These are phyloP conservation scores for Carabus problematicus DNA, from an alignment of 2,888 invertebrate species.

Conservation along the genomic window DNA sequence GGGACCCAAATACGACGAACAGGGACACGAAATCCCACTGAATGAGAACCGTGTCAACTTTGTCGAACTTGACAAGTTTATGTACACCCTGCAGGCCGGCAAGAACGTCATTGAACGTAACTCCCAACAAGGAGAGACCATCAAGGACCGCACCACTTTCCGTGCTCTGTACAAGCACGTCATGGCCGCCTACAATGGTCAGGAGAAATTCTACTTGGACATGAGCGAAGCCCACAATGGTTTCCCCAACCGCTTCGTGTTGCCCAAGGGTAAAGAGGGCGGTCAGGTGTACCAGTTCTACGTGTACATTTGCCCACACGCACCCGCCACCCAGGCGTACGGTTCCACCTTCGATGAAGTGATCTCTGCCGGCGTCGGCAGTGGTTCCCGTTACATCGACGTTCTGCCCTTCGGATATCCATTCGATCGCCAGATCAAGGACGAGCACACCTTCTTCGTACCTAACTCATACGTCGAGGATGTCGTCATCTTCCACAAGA, in stretches of 20 bases:
- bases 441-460: conserved; percentile 64
- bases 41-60: conserved; percentile 68
- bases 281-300: conserved; percentile 72
- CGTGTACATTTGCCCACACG: conserved; percentile 62
- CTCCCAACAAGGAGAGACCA: conserved; percentile 44
- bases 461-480: conserved; percentile 71
- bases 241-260: conserved; percentile 71
- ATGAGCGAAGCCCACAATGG: conserved; percentile 67
- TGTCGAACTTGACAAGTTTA: conserved; percentile 69
- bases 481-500: conserved; percentile 67
- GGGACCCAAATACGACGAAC: conserved; percentile 72
- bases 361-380: conserved; percentile 64
- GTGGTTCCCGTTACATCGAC: conserved; percentile 65
- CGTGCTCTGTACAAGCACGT: conserved; percentile 68
- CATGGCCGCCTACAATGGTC: conserved; percentile 62
- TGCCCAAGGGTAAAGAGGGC: conserved; percentile 71
- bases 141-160: conserved; percentile 68
- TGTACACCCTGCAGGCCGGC: conserved; percentile 66
- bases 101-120: conserved; percentile 70
- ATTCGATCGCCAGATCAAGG: conserved; percentile 71
- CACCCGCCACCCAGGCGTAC: conserved; percentile 46
- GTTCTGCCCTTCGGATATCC: conserved; percentile 52
- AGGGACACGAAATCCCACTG: conserved; percentile 65
- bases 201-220: conserved; percentile 61
- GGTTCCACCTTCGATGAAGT: conserved; percentile 59